A percentile compares a stretch with the other conserved stretches of the same genome.
Conservation (phyloP, 64 coral and sea anemone species). For the Actinia equina region DNA sequence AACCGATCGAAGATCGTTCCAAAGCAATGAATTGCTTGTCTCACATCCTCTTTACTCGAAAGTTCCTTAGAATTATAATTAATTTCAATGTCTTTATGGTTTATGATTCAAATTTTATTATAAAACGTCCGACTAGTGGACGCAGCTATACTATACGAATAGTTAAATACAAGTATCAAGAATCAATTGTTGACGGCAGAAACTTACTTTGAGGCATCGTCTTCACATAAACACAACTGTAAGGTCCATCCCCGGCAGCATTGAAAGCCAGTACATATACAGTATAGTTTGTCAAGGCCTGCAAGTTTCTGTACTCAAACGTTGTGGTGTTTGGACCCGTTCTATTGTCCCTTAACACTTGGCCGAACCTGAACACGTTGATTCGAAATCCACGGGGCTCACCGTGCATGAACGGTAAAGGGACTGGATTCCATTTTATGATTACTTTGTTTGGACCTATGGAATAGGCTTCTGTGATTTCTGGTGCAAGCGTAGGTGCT, state of each 20-base stretch:
- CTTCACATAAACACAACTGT: neutral
- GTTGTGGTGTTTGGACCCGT: neutral
- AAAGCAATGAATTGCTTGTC: too few relatives aligned
- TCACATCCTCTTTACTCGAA: too few relatives aligned
- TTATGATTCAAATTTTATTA: too few relatives aligned
- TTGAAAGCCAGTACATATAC: neutral
- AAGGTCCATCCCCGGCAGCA: neutral
- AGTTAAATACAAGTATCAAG: too few relatives aligned
- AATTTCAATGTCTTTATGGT: too few relatives aligned
- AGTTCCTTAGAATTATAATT: too few relatives aligned
- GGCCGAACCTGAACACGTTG: neutral
- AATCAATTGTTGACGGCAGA: too few relatives aligned
- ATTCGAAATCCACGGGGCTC: neutral
- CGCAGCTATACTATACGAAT: too few relatives aligned
- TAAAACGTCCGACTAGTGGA: too few relatives aligned
- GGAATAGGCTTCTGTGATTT: neutral
- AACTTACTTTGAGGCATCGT: conserved; percentile 1
- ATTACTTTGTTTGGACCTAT: neutral
- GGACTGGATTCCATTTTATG: too few relatives aligned
- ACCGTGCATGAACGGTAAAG: neutral
- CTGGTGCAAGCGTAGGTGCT: neutral
- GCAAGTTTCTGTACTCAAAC: neutral
- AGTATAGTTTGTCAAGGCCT: neutral
- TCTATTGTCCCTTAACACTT: neutral
- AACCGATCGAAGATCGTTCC: too few relatives aligned